These are phyloP conservation scores for Allochrocebus solatus DNA, from an alignment of 2,797 vertebrate genomes.

Conservation along the genomic window DNA sequence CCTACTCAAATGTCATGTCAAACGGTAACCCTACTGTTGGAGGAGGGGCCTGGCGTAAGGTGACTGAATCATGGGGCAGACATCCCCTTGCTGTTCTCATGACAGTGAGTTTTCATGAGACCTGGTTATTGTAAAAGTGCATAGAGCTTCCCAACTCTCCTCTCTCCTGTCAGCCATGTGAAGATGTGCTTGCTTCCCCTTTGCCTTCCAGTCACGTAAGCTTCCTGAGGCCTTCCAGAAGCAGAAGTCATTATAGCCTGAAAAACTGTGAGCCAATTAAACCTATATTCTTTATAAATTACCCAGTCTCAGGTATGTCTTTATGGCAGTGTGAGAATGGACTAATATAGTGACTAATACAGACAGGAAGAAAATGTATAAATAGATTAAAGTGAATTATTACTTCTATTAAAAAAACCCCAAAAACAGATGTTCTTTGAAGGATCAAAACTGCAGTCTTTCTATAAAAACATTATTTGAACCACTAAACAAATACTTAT, in stretches of 20 bases:
- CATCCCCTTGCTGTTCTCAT: background rate
- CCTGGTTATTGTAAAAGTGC: background rate
- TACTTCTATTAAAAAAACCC: conserved; percentile 20
- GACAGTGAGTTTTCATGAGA: background rate
- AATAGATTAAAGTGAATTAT: conserved; percentile 19
- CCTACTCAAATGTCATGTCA: background rate
- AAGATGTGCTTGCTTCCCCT: background rate
- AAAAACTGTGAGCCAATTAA: background rate
- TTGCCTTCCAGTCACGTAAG: background rate
- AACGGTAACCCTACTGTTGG: background rate
- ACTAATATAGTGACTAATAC: background rate
- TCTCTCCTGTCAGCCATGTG: background rate
- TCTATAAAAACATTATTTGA: conserved; percentile 33
- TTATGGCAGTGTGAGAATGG: background rate
- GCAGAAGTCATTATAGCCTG: background rate
- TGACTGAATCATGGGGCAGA: background rate
- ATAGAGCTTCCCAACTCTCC: background rate
- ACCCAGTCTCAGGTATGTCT: background rate
- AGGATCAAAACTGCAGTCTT: background rate
- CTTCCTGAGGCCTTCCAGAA: background rate
- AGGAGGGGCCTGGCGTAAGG: background rate
- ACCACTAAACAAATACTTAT: background rate
- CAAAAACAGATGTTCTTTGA: background rate
- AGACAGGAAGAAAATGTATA: conserved; percentile 23
- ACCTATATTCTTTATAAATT: background rate